Base-by-base conservation (phyloP, 2,797 vertebrate species). In the Artibeus lituratus region DNA sequence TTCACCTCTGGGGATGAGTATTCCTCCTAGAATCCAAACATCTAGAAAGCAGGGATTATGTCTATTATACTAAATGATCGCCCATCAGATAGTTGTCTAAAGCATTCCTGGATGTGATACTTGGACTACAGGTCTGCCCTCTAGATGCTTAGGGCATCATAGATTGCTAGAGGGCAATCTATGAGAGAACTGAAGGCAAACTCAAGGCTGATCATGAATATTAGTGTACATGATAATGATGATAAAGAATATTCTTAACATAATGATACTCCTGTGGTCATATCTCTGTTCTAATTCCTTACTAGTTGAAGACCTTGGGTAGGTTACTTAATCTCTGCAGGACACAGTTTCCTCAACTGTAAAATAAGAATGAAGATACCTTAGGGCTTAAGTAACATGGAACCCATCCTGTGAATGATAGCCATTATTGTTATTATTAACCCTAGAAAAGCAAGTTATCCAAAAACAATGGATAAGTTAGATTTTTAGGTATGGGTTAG, bases 401-500 rank as follows among this genome's bases (percentile, higher is more conserved):
- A 24, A 2, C 16, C 10, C 21, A 49, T 73, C 32, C 35, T 92
- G 35, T 62, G 85, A 74, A 42, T 70, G 22, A 37, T 82, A 70
- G 24, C 19, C 44, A 65, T 59, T 83, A 18, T 67, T 84, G 73
- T 53, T 84, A 44, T 76, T 90, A 59, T 70, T 78, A 76, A 10
- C 6, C 21, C 18, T 7, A n/a, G 83, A 86, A 92, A 90, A 53
- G 11, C 32, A 62, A 49, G 29, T 84, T 94, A 77, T 78, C 49
- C 3, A 83, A 70, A 83, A 78, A 26, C 47, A 90, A 51, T 18
- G 65, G 73, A 9, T 26, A 94, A 89, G n/a, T 90, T 91, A 74
- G 44, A 65, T 70, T 96, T 80, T 18, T 89, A 37, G 95, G 37
- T 51, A 7, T 83, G 15, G 44, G 26, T 89, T 87, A 91, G 95